Evolutionary conservation across 2,113 vertebrate species (phyloP), one percentile per base, ranked within the genome.

Genomic region (Oryzias melastigma): DNA sequence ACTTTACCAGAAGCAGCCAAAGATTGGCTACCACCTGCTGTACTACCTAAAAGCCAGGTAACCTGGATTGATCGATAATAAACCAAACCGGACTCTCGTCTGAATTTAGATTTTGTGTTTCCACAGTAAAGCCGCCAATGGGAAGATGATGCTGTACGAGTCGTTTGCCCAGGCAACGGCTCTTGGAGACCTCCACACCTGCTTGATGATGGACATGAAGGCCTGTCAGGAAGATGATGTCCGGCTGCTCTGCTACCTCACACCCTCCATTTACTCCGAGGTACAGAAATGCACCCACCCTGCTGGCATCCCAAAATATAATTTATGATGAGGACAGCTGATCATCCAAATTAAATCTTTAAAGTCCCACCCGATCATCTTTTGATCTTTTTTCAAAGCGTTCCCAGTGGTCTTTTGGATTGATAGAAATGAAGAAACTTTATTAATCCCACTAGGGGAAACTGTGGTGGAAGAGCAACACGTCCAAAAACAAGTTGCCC

Each of bases 131-230:
- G 96, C 95, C 0, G 97, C 96, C 0, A 92, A 94, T 0, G 97
- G 96, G 14, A 96, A 97, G 90, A 98, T 98, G 96, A 94, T 91
- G 77, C 88, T 98, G 5, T 98, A 98, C 0, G 97, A 98, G 93
- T 96, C 94, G 0, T 98, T 98, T 0, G 96, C 96, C 16, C 96
- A 98, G 91, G 95, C 96, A 20, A 98, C 97, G 0, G 96, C 97
- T 25, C 91, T 98, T 18, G 96, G 97, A 0, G 97, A 98, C 47
- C 91, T 98, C 49, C 96, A 98, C 89, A 98, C 97, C 0, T 98
- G 97, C 64, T 82, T 98, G 2, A 98, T 98, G 97, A 98, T 98
- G 96, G 97, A 98, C 90, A 98, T 98, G 97, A 98, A 98, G 80
- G 97, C 96, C 12, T 98, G 97, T 58, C 97, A 98, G 82, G 97